Evolutionary conservation across 1,140 invertebrate species (phyloP), one percentile per base, ranked within the genome.

Genomic region (Leptestheria dahalacensis): DNA sequence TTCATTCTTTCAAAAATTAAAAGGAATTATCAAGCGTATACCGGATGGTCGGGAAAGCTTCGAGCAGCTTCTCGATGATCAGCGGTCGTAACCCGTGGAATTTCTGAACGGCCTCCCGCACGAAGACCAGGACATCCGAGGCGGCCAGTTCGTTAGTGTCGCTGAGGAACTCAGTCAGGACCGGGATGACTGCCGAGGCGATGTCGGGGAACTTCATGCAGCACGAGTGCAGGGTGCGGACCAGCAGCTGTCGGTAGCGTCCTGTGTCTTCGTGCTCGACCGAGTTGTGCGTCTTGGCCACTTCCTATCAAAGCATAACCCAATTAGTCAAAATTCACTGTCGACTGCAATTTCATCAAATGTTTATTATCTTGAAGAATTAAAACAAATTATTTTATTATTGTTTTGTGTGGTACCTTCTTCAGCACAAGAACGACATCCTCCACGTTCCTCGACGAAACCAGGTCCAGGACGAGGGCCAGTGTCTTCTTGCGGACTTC

Each of bases 181-280:
- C 89, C 28, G 91, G 94, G 65, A 98, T 93, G 51, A 98, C 91
- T 58, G 84, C 84, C 52, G 79, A 79, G 20, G 94, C 93, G 55
- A 98, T 92, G 73, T 99, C 95, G 2, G 96, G 94, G 75, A 99
- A 99, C 73, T 93, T 97, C 63, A 98, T 91, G 59, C 89, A 92
- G 68, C 92, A 95, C 12, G 87, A 79, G 74, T 99, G 95, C 58
- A 99, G 72, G 9, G 94, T 98, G 60, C 91, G 79, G 26, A 99
- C 95, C 15, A 99, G 76, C 49, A 97, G 77, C 73, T 98, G 96
- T 0, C 94, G 78, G 70, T 99, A 99, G 74, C 91, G 94, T 26
- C 89, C 91, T 28, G 90, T 88, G 69, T 97, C 89, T 72, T 97
- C 95, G 69, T 95, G 90, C 70, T 95, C 92, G 6, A 78, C 76